A percentile compares a stretch with the other conserved stretches of the same genome.
Evolutionary conservation across 2,113 vertebrate genomes (phyloP).

Genomic region (Pristiophorus japonicus): DNA sequence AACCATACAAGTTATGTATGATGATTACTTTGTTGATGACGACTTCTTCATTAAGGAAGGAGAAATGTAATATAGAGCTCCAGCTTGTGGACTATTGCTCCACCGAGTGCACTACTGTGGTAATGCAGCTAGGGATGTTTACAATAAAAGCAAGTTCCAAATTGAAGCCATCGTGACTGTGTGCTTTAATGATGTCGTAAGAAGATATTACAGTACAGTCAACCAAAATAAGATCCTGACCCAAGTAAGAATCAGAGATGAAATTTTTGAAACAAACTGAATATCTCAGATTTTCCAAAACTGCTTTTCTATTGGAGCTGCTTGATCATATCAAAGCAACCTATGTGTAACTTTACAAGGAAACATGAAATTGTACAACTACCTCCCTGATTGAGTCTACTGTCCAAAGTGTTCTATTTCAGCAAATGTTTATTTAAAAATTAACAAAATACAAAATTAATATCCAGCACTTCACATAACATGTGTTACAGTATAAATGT

Average conservation of each 20-base stretch:
- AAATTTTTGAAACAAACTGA: not conserved
- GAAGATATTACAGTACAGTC: no score
- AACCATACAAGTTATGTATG: no score
- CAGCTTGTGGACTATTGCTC: no score
- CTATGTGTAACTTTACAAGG: not conserved
- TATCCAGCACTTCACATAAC: not conserved
- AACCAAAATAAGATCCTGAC: not conserved
- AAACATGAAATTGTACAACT: not conserved
- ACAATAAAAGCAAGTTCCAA: no score
- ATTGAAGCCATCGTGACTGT: no score
- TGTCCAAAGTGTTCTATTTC: not conserved
- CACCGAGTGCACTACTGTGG: no score
- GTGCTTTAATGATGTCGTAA: no score
- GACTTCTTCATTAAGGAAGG: no score
- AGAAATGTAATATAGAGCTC: no score
- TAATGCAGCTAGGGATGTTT: no score
- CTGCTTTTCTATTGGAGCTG: not conserved
- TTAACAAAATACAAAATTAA: not conserved
- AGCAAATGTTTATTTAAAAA: not conserved
- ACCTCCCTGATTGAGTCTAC: not conserved
- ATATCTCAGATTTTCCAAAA: not conserved
- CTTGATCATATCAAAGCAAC: not conserved
- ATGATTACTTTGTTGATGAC: no score
- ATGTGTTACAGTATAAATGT: not conserved
- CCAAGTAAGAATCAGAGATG: not conserved